phyloP scores from a whole-genome alignment of 2,797 vertebrate species.

The Pempheris klunzingeri region DNA sequence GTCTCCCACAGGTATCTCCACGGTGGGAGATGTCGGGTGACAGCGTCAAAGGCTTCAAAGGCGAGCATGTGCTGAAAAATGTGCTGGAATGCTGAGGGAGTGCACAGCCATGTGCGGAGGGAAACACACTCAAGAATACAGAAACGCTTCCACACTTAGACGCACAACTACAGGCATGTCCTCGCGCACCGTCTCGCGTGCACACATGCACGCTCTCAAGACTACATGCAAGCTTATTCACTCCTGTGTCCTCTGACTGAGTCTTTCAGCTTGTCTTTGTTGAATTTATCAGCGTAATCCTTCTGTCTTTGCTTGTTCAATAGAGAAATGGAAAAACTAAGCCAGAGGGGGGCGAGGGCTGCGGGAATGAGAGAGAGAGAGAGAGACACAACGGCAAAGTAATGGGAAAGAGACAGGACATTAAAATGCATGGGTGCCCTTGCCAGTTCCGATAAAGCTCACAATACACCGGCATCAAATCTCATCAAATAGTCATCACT shows the following conservation, averaged over 20 bases:
- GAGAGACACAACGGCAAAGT: conserved; percentile 45
- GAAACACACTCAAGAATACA: background rate
- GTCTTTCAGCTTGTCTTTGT: conserved; percentile 59
- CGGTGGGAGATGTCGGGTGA: conserved; percentile 24
- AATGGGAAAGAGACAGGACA: conserved; percentile 52
- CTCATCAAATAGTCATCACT: conserved; percentile 67
- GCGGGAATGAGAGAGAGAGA: conserved; percentile 32
- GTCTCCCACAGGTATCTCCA: conserved; percentile 11
- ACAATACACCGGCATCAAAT: conserved; percentile 63
- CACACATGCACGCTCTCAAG: background rate
- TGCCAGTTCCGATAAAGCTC: conserved; percentile 71
- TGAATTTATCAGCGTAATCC: conserved; percentile 68
- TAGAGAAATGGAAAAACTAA: conserved; percentile 56
- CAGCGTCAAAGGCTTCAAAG: conserved; percentile 22
- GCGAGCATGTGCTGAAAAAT: background rate
- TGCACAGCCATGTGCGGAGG: background rate
- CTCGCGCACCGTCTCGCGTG: conserved; percentile 1
- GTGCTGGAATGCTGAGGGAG: background rate
- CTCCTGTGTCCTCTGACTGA: conserved; percentile 56
- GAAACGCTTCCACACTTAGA: conserved; percentile 17
- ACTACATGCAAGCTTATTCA: conserved; percentile 23
- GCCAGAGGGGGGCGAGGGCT: background rate
- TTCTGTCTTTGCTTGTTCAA: conserved; percentile 62
- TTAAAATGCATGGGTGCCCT: conserved; percentile 75
- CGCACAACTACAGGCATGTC: background rate